phyloP scores from a whole-genome alignment of 1,140 invertebrate genomes.

The Rhizoglyphus robini region DNA sequence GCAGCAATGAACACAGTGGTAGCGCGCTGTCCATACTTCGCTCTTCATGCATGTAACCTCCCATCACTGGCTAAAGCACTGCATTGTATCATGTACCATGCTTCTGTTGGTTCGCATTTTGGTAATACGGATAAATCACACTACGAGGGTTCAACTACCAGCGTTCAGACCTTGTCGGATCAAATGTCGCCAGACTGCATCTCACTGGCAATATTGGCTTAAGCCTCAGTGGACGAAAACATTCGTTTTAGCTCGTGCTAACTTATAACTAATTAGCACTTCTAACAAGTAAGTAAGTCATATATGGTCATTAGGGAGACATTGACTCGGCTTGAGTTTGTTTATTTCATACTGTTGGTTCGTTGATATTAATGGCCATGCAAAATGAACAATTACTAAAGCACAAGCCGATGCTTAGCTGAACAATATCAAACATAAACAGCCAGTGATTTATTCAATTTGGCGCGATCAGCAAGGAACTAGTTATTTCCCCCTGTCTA shows the following conservation, averaged over 20 bases:
- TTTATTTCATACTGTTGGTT: neutral
- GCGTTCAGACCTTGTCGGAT: neutral
- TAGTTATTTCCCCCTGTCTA: too few relatives aligned
- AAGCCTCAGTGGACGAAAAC: neutral
- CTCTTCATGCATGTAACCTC: too few relatives aligned
- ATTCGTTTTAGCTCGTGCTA: too few relatives aligned
- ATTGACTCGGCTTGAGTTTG: neutral
- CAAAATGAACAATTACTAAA: neutral
- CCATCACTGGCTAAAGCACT: too few relatives aligned
- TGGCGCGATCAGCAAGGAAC: too few relatives aligned
- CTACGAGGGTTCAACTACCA: neutral
- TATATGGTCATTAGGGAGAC: neutral
- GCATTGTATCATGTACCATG: neutral
- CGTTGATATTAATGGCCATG: neutral
- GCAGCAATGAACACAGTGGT: too few relatives aligned
- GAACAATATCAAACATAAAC: neutral
- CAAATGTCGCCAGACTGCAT: neutral
- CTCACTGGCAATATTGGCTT: too few relatives aligned
- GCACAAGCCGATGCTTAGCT: neutral
- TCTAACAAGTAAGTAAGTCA: neutral
- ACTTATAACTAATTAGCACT: too few relatives aligned
- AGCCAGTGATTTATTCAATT: neutral
- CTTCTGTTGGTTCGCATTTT: neutral
- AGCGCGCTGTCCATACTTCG: too few relatives aligned
- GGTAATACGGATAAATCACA: neutral